Conservation (phyloP, 1,140 invertebrate genomes). For the Calliphora vicina region DNA sequence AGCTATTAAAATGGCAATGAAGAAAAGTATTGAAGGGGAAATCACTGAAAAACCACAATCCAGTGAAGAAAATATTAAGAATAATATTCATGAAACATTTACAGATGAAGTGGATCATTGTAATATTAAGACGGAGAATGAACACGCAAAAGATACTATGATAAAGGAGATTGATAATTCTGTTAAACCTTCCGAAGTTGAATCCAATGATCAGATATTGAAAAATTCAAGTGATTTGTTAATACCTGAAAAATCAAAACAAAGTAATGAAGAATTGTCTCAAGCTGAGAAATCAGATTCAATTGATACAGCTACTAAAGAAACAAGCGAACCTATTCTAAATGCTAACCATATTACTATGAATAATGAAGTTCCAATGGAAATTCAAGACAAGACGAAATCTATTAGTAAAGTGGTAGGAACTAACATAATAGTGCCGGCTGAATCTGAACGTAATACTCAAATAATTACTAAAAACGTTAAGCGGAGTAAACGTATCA, state of each 20-base stretch:
- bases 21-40: neutral
- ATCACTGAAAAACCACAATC: neutral
- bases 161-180: neutral
- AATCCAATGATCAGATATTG: neutral
- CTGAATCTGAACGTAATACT: neutral
- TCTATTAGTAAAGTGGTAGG: neutral
- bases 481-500: constrained; percentile 64
- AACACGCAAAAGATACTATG: neutral
- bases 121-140: neutral
- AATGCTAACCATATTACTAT: neutral
- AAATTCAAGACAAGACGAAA: neutral
- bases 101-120: neutral
- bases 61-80: neutral
- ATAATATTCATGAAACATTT: neutral
- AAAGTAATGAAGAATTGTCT: neutral
- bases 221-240: neutral
- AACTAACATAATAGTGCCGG: neutral
- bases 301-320: neutral
- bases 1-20: neutral
- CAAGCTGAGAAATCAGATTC: neutral
- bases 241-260: neutral
- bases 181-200: neutral
- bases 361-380: neutral
- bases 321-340: neutral
- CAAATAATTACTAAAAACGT: constrained; percentile 29